Conservation (phyloP, 2,888 invertebrate species). For the Protophormia terraenovae region DNA sequence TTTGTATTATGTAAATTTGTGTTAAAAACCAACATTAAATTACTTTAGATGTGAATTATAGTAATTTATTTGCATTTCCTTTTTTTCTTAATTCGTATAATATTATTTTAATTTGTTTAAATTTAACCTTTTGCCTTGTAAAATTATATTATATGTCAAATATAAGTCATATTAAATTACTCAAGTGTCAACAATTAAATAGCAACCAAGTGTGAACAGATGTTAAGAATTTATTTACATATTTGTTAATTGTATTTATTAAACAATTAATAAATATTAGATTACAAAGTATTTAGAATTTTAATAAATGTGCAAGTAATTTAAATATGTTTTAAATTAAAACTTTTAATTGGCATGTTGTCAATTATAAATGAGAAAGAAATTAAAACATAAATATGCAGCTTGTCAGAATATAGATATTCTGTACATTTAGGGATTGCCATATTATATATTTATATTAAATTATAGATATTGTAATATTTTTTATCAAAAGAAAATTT, state of each 20-base stretch:
- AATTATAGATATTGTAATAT: no score
- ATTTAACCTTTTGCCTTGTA: neutral
- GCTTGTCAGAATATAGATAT: no score
- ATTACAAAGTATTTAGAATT: neutral
- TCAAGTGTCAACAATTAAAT: slow-evolving; percentile 16
- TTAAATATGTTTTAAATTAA: neutral
- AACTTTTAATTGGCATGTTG: neutral
- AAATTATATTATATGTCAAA: neutral
- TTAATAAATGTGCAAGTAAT: neutral
- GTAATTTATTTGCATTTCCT: no score
- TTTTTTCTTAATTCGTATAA: no score
- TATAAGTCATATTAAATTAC: slow-evolving; percentile 32
- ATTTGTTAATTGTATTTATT: neutral
- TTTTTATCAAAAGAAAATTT: no score
- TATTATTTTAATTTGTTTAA: neutral
- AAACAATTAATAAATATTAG: neutral
- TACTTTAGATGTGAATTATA: no score
- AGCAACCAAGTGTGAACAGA: neutral
- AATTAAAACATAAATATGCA: no score
- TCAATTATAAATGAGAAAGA: no score
- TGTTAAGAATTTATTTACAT: slow-evolving; percentile 1
- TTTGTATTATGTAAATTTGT: no score
- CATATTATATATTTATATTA: no score
- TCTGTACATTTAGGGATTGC: no score
- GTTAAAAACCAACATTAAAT: no score